Evolutionary conservation across 2,797 vertebrate species (phyloP).

Genomic region (Coendou prehensilis): DNA sequence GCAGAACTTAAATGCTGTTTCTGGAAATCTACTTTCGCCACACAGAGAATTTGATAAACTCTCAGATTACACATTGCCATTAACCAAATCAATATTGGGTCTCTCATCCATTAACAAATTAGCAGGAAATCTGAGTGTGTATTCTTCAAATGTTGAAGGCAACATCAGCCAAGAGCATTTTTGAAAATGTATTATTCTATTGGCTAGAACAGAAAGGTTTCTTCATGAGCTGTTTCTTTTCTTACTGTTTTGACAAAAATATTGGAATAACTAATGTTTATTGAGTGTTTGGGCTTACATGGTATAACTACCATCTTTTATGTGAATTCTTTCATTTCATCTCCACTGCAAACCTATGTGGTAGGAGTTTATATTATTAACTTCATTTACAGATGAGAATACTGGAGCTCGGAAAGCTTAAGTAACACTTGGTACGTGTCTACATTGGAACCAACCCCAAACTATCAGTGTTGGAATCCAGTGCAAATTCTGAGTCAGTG

Average conservation of each 20-base stretch:
- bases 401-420: not conserved
- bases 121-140: slow-evolving; percentile 65
- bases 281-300: not conserved
- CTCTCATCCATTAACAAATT: slow-evolving; percentile 76
- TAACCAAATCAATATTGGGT: slow-evolving; percentile 76
- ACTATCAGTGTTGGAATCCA: not conserved
- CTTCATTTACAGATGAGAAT: not conserved
- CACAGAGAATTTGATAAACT: slow-evolving; percentile 79
- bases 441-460: not conserved
- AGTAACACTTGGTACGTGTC: not conserved
- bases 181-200: slow-evolving; percentile 26
- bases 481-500: not conserved
- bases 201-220: slow-evolving; percentile 52
- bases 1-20: slow-evolving; percentile 82
- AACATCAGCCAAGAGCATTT: not conserved
- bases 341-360: not conserved
- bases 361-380: not conserved
- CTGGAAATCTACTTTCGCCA: slow-evolving; percentile 79
- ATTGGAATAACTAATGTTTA: not conserved
- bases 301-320: slow-evolving; percentile 7
- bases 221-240: not conserved
- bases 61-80: slow-evolving; percentile 77
- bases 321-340: slow-evolving; percentile 19
- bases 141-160: slow-evolving; percentile 49
- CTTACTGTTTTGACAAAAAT: slow-evolving; percentile 58